Evolutionary conservation across 2,113 vertebrate species (phyloP).

Genomic region (Drymodes brunneopygia): DNA sequence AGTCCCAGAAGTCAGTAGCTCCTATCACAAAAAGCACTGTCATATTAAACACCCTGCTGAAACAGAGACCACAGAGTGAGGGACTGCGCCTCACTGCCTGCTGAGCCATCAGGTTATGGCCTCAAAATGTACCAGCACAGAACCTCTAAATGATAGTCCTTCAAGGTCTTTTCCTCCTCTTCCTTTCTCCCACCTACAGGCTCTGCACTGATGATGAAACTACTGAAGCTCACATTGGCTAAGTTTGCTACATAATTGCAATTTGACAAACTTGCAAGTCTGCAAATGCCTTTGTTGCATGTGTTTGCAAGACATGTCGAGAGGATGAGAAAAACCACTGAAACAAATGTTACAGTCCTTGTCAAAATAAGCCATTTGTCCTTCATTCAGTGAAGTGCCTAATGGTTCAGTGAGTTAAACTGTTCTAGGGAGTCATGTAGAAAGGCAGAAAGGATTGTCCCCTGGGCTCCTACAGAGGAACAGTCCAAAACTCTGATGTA

Average conservation of each 20-base stretch:
- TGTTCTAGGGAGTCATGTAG: background rate
- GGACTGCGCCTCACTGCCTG: background rate
- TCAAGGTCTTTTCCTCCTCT: background rate
- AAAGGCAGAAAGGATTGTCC: background rate
- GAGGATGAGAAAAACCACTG: background rate
- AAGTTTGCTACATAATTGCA: background rate
- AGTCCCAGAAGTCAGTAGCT: slow-evolving; percentile 49
- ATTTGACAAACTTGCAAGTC: background rate
- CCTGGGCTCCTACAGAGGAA: background rate
- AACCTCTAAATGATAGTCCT: background rate
- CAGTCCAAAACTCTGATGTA: background rate
- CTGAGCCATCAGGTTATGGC: slow-evolving; percentile 5
- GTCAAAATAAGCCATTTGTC: background rate
- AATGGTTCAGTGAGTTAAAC: background rate
- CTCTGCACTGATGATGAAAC: background rate
- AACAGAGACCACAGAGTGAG: background rate
- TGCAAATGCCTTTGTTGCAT: background rate
- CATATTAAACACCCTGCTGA: slow-evolving; percentile 47
- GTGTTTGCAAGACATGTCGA: background rate
- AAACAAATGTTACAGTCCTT: background rate
- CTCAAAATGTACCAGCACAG: background rate
- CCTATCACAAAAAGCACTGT: background rate
- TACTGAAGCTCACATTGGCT: background rate
- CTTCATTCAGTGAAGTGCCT: background rate
- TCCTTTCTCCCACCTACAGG: background rate